A percentile compares a stretch with the other conserved stretches of the same genome.
phyloP scores from a whole-genome alignment of 2,797 vertebrate genomes.

The Synaphobranchus kaupii region DNA sequence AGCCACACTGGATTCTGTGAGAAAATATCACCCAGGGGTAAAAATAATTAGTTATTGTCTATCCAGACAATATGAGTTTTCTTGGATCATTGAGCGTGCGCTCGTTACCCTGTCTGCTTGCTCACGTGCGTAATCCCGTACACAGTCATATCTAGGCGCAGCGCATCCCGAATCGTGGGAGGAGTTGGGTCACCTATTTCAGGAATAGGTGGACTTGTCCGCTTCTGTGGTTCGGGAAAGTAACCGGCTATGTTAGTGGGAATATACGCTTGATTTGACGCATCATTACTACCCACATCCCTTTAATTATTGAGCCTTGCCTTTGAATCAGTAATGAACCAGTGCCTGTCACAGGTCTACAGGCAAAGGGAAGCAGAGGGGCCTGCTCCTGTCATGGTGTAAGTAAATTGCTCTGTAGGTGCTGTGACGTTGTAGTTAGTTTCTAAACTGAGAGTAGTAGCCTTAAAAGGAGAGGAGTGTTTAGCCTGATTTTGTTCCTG shows the following conservation, averaged over 20 bases:
- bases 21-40: neutral
- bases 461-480: neutral
- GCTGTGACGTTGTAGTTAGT: neutral
- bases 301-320: conserved; percentile 49
- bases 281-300: neutral
- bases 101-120: neutral
- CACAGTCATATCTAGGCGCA: neutral
- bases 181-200: neutral
- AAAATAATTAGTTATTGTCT: neutral
- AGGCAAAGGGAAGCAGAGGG: neutral
- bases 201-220: conserved; percentile 6
- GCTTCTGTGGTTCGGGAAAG: neutral
- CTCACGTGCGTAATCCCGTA: neutral
- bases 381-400: neutral
- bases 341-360: conserved; percentile 30
- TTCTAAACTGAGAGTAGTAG: neutral
- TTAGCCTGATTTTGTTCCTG: conserved; percentile 65
- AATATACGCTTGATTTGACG: neutral
- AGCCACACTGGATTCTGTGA: neutral
- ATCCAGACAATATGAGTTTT: neutral
- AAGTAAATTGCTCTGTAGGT: neutral
- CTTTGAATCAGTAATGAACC: conserved; percentile 24
- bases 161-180: neutral
- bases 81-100: neutral
- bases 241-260: neutral